Percentiles rank a stretch among this genome's conserved stretches.
Evolutionary conservation across 2,888 invertebrate genomes (phyloP).

Genomic region (Automeris io): DNA sequence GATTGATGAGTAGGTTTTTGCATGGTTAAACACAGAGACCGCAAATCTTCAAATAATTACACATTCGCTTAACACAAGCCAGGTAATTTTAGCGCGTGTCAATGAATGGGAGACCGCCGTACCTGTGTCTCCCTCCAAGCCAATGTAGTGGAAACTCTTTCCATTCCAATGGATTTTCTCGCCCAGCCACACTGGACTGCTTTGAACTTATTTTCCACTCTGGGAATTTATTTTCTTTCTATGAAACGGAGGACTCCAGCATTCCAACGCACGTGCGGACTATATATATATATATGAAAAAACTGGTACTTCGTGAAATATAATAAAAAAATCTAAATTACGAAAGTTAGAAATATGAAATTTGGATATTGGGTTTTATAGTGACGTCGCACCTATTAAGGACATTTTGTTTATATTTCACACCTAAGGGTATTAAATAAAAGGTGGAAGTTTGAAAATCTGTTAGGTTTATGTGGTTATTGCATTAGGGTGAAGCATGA

Average conservation of each 20-base stretch:
- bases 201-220: conserved; percentile 62
- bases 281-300: too few species aligned
- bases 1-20: too few species aligned
- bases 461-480: too few species aligned
- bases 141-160: conserved; percentile 49
- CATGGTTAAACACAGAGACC: too few species aligned
- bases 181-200: conserved; percentile 41
- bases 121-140: conserved; percentile 26
- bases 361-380: too few species aligned
- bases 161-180: conserved; percentile 50
- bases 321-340: too few species aligned
- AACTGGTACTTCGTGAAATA: too few species aligned
- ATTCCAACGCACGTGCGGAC: neutral
- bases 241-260: conserved; percentile 17
- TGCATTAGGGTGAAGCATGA: too few species aligned
- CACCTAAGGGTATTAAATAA: too few species aligned
- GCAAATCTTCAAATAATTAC: conserved; percentile 6
- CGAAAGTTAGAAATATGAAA: conserved; percentile 12
- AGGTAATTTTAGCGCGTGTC: conserved; percentile 8
- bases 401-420: too few species aligned
- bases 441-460: too few species aligned
- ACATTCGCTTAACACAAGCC: neutral
- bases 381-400: too few species aligned
- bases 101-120: conserved; percentile 36
- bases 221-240: conserved; percentile 50